Evolutionary conservation across 1,140 invertebrate genomes (phyloP).

Genomic region (Pinna nobilis): DNA sequence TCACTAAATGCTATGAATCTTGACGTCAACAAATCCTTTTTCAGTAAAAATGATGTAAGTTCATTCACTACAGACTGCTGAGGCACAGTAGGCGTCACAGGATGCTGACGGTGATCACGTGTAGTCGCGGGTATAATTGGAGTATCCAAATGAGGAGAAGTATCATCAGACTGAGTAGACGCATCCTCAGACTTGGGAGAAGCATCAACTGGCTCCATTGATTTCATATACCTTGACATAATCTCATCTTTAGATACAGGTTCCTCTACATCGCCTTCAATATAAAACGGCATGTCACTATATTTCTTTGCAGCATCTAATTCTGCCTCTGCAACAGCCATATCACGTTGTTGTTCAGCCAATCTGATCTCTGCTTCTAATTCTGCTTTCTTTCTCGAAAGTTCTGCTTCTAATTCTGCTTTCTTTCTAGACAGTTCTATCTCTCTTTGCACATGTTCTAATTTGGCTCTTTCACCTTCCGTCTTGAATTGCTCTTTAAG

Average conservation of each 20-base stretch:
- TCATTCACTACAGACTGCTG: not conserved
- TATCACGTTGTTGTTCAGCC: constrained; percentile 10
- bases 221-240: not conserved
- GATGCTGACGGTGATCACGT: not conserved
- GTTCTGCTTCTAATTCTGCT: constrained; percentile 7
- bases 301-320: not conserved
- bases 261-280: not conserved
- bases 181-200: not conserved
- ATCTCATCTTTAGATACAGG: not conserved
- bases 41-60: constrained; percentile 21
- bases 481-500: constrained; percentile 1
- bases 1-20: constrained; percentile 27
- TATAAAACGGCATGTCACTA: not conserved
- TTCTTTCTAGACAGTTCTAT: not conserved
- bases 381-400: constrained; percentile 1
- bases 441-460: constrained; percentile 5
- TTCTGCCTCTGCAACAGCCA: constrained; percentile 15
- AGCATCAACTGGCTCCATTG: not conserved
- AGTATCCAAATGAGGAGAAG: no score
- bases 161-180: not conserved
- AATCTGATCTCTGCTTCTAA: constrained; percentile 4
- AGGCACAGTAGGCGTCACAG: not conserved
- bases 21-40: constrained; percentile 24
- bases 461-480: not conserved
- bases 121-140: not conserved